Percentiles rank a stretch among this genome's conserved stretches.
These are phyloP conservation scores for Catharus ustulatus DNA, from an alignment of 2,797 vertebrate species.

Conservation along the genomic window DNA sequence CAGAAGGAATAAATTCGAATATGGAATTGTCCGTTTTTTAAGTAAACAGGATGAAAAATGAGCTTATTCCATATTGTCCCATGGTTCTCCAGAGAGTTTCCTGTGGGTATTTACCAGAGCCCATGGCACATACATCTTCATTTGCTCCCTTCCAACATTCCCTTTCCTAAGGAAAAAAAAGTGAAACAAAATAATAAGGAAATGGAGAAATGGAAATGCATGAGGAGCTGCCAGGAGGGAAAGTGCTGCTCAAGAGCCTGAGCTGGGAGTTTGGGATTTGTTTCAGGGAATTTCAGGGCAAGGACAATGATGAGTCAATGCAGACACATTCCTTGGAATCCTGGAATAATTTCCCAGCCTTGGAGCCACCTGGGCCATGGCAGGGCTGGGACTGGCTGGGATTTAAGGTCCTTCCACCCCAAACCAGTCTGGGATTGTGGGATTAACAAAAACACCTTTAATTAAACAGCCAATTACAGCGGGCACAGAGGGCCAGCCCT, in stretches of 20 bases:
- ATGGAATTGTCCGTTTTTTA: not conserved
- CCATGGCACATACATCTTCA: not conserved
- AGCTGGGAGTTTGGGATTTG: not conserved
- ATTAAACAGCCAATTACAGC: accelerated
- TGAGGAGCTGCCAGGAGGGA: not conserved
- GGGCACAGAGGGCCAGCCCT: no score
- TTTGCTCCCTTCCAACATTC: not conserved
- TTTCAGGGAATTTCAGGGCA: not conserved
- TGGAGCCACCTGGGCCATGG: not conserved
- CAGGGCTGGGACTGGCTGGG: not conserved
- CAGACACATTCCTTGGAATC: not conserved
- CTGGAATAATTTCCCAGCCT: not conserved
- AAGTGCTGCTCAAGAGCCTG: not conserved
- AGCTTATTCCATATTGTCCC: not conserved
- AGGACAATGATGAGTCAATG: not conserved
- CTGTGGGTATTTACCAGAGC: not conserved
- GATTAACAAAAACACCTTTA: accelerated
- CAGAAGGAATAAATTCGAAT: not conserved
- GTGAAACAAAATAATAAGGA: not conserved
- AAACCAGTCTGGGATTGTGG: not conserved
- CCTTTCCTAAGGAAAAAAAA: not conserved
- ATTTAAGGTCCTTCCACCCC: not conserved
- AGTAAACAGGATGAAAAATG: not conserved
- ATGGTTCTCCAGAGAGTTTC: not conserved
- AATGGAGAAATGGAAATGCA: not conserved